Conservation (phyloP, 1,140 invertebrate species). For the Lepidotrigona ventralis region DNA sequence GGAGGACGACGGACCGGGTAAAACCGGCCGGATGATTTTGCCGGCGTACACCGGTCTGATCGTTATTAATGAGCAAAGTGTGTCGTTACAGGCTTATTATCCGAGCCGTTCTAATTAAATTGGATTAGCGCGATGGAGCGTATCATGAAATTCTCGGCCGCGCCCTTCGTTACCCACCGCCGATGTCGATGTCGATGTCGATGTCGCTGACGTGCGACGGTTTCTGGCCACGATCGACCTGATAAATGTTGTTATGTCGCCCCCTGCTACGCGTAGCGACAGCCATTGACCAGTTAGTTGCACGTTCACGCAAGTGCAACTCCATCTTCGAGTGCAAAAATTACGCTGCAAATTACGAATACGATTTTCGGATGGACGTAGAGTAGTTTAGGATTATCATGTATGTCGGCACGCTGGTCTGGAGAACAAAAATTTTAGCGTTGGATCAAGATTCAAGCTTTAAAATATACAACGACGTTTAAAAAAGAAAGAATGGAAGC, state of each 20-base stretch:
- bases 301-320: too few species aligned
- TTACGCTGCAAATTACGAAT: too few species aligned
- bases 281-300: too few species aligned
- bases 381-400: too few species aligned
- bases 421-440: too few species aligned
- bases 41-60: slow-evolving; percentile 33
- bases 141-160: slow-evolving; percentile 60
- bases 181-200: neutral
- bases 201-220: slow-evolving; percentile 27
- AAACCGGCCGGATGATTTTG: slow-evolving; percentile 49
- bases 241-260: slow-evolving; percentile 50
- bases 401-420: too few species aligned
- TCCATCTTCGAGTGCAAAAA: too few species aligned
- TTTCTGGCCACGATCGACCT: slow-evolving; percentile 35
- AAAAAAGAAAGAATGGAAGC: too few species aligned
- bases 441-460: too few species aligned
- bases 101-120: slow-evolving; percentile 63
- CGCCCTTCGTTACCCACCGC: slow-evolving; percentile 17
- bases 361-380: too few species aligned
- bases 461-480: too few species aligned
- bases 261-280: too few species aligned
- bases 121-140: slow-evolving; percentile 62
- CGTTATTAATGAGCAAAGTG: slow-evolving; percentile 63
- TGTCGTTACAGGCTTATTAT: slow-evolving; percentile 65
- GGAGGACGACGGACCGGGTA: slow-evolving; percentile 57